These are phyloP conservation scores for Dryas iulia DNA, from an alignment of 1,140 invertebrate species.

Conservation along the genomic window DNA sequence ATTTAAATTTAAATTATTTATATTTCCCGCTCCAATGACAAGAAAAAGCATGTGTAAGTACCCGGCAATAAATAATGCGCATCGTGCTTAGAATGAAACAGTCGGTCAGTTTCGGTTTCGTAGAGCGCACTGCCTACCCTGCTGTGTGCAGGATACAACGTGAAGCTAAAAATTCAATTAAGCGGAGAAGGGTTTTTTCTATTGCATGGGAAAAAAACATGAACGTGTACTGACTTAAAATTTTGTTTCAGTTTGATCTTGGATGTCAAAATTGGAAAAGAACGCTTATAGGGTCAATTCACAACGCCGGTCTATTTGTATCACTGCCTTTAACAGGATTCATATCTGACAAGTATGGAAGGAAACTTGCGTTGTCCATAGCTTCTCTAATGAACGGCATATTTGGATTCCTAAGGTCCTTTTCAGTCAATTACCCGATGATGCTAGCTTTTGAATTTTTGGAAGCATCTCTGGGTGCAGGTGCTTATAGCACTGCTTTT, in stretches of 20 bases:
- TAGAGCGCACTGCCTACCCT: no score
- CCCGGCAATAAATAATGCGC: no score
- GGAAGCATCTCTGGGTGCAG: constrained; percentile 82
- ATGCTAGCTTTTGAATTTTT: constrained; percentile 84
- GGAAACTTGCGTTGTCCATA: constrained; percentile 82
- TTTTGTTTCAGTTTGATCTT: constrained; percentile 51
- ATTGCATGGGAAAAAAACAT: no score
- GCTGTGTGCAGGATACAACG: no score
- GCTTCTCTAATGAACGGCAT: constrained; percentile 81
- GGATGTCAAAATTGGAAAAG: constrained; percentile 83
- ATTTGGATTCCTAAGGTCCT: constrained; percentile 83
- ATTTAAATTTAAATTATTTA: no score
- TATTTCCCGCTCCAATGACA: no score
- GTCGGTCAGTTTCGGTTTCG: no score
- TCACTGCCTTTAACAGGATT: constrained; percentile 84
- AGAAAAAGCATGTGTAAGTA: no score
- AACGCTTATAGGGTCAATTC: constrained; percentile 79
- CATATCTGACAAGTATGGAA: constrained; percentile 84
- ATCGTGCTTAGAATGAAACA: no score
- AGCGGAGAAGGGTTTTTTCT: no score
- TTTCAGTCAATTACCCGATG: constrained; percentile 82
- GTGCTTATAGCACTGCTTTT: constrained; percentile 83
- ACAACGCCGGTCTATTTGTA: constrained; percentile 85
- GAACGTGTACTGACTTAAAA: not conserved
- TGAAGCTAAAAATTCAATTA: no score